These are phyloP conservation scores for Sorex fumeus DNA, from an alignment of 2,113 vertebrate genomes.

Conservation along the genomic window DNA sequence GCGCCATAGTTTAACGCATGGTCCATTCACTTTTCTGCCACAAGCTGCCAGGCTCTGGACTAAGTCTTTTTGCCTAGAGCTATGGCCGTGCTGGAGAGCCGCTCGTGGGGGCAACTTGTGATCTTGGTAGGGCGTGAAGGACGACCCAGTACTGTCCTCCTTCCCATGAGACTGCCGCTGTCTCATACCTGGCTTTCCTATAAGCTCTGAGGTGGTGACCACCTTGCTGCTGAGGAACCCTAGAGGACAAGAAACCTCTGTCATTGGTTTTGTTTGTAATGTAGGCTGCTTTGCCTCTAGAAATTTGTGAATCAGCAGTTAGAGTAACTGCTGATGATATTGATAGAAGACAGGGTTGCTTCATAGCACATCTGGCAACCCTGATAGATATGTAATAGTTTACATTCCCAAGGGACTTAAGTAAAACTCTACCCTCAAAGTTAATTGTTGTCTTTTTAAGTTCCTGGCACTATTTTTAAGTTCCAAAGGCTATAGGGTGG, in stretches of 20 bases:
- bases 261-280: background rate
- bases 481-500: background rate
- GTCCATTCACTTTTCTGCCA: too few species aligned
- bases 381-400: background rate
- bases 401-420: background rate
- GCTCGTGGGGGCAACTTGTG: too few species aligned
- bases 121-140: too few species aligned
- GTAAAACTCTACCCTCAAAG: background rate
- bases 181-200: too few species aligned
- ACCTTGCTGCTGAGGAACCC: background rate
- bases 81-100: too few species aligned
- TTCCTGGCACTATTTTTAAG: background rate
- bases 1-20: too few species aligned
- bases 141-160: too few species aligned
- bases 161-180: too few species aligned
- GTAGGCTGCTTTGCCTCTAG: background rate
- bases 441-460: background rate
- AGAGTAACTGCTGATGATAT: background rate
- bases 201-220: too few species aligned
- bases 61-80: too few species aligned
- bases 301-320: background rate
- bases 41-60: too few species aligned
- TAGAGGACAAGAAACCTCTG: background rate
- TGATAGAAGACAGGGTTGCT: background rate
- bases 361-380: background rate